Conservation (phyloP, 2,113 vertebrate species). For the Vombatus ursinus region DNA sequence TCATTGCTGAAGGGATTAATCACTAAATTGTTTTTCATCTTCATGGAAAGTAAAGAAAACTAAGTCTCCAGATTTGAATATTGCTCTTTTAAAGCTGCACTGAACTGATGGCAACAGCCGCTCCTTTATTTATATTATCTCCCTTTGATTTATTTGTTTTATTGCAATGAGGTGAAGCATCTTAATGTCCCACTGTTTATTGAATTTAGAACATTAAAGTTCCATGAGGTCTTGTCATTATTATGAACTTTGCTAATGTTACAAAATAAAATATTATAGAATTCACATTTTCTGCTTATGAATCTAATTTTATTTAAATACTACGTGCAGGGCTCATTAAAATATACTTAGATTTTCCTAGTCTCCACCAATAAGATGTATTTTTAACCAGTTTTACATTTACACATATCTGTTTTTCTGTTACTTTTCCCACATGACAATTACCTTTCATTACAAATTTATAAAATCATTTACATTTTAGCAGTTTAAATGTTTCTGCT, state of each 20-base stretch:
- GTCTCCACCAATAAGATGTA: constrained; percentile 80
- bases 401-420: constrained; percentile 88
- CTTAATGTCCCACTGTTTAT: constrained; percentile 80
- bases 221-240: constrained; percentile 84
- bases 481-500: constrained; percentile 94
- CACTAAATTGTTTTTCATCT: constrained; percentile 82
- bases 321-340: constrained; percentile 87
- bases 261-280: constrained; percentile 89
- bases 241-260: constrained; percentile 87
- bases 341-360: constrained; percentile 82
- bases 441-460: constrained; percentile 98
- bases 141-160: constrained; percentile 83
- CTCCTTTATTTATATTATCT: constrained; percentile 77
- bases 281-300: constrained; percentile 86
- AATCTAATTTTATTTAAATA: constrained; percentile 87
- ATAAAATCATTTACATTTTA: constrained; percentile 96
- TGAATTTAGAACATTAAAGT: constrained; percentile 84
- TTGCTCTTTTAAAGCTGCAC: constrained; percentile 77
- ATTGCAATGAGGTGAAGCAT: constrained; percentile 77
- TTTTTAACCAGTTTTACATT: constrained; percentile 85
- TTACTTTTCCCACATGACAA: constrained; percentile 89
- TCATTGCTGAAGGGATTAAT: constrained; percentile 86
- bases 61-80: constrained; percentile 74
- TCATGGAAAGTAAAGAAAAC: constrained; percentile 83
- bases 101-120: constrained; percentile 45